Conservation (phyloP, 2,888 invertebrate genomes). For the Stenodema calcarata region DNA sequence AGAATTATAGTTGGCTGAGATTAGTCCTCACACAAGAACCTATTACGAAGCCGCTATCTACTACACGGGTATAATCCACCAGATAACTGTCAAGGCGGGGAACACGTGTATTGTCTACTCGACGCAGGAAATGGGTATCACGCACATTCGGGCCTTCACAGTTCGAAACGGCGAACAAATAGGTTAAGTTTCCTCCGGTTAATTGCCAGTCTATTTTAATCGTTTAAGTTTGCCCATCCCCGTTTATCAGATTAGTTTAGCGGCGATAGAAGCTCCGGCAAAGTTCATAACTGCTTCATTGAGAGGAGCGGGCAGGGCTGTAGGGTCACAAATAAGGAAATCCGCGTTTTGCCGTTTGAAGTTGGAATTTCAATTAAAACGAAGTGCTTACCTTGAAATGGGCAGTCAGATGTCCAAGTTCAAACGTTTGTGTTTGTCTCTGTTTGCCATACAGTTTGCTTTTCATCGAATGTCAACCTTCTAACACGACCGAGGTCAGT, state of each 20-base stretch:
- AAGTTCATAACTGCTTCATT: background rate
- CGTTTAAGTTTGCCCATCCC: background rate
- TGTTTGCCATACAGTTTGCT: too few relatives aligned
- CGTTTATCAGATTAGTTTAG: background rate
- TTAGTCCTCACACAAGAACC: too few relatives aligned
- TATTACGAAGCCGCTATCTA: too few relatives aligned
- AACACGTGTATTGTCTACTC: too few relatives aligned
- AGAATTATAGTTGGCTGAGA: too few relatives aligned
- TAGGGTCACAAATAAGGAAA: background rate
- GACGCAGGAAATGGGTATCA: background rate
- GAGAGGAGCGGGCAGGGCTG: background rate
- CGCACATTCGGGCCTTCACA: background rate
- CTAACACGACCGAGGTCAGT: too few relatives aligned
- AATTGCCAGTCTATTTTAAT: background rate
- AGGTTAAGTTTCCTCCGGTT: background rate
- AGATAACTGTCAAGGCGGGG: too few relatives aligned
- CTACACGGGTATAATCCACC: too few relatives aligned
- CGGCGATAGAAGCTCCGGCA: background rate
- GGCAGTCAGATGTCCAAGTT: too few relatives aligned
- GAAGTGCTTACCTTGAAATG: too few relatives aligned
- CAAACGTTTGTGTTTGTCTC: too few relatives aligned
- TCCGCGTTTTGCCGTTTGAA: background rate
- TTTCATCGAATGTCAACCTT: background rate
- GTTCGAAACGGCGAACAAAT: background rate
- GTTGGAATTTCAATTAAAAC: background rate